These are phyloP conservation scores for Lagenorhynchus albirostris DNA, from an alignment of 2,113 vertebrate species.

Conservation along the genomic window DNA sequence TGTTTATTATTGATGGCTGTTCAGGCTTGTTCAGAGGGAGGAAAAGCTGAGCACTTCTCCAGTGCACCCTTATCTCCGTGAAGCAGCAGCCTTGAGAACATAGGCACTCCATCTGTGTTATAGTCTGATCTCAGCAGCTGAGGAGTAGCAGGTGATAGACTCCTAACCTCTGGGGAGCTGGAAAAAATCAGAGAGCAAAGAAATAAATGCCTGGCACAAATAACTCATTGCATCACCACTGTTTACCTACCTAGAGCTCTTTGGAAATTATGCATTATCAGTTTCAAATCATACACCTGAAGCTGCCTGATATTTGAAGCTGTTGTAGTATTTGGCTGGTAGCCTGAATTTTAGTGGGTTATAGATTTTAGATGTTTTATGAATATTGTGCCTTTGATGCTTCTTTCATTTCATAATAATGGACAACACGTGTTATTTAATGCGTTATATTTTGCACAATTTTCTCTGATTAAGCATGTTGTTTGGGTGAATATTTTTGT, in stretches of 20 bases:
- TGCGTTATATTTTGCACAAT: background rate
- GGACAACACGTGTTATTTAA: constrained; percentile 27
- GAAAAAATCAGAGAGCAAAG: constrained; percentile 23
- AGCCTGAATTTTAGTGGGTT: background rate
- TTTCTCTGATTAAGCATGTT: background rate
- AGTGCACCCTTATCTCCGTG: constrained; percentile 45
- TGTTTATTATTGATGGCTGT: background rate
- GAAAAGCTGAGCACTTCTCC: background rate
- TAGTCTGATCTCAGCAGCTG: background rate
- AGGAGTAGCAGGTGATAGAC: background rate
- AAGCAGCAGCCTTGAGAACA: constrained; percentile 15
- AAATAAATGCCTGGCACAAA: background rate
- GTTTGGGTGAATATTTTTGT: background rate
- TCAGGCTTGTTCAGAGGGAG: background rate
- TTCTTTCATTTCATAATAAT: constrained; percentile 33
- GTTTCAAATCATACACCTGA: background rate
- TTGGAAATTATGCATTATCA: background rate
- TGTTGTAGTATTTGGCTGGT: background rate
- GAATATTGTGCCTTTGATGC: constrained; percentile 17
- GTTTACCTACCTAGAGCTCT: background rate
- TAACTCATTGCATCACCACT: background rate
- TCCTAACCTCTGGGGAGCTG: constrained; percentile 4
- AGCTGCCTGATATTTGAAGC: background rate
- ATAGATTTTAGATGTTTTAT: background rate
- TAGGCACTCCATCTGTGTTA: constrained; percentile 4